phyloP scores from a whole-genome alignment of 2,888 invertebrate species.

The Scaptodrosophila latifasciaeformis region DNA sequence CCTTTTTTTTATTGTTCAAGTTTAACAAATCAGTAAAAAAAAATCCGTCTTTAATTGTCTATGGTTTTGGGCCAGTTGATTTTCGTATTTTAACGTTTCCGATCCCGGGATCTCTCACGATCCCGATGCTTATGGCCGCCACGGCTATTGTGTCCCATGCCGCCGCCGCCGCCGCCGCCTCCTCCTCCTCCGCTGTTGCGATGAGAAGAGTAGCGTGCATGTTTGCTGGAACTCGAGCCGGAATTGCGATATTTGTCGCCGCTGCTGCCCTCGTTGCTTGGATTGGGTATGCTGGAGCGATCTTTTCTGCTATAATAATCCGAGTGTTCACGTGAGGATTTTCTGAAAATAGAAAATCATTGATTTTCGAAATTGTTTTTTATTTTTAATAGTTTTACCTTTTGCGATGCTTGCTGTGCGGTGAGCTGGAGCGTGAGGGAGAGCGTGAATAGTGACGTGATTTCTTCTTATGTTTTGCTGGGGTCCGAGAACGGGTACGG shows the following conservation, averaged over 20 bases:
- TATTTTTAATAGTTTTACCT: constrained; percentile 47
- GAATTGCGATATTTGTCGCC: constrained; percentile 68
- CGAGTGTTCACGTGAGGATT: constrained; percentile 63
- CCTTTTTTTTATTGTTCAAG: too few species aligned
- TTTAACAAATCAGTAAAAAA: too few species aligned
- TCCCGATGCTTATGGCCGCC: constrained; percentile 68
- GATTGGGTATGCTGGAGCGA: constrained; percentile 41
- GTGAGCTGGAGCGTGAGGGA: constrained; percentile 73
- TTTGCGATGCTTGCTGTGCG: constrained; percentile 74
- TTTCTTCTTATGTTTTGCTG: constrained; percentile 72
- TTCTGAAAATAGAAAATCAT: constrained; percentile 27
- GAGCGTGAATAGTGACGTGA: constrained; percentile 73
- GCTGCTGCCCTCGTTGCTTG: constrained; percentile 47
- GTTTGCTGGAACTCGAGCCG: constrained; percentile 60
- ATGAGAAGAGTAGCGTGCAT: constrained; percentile 68
- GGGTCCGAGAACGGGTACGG: constrained; percentile 69
- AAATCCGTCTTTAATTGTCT: too few species aligned
- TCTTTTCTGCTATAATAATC: constrained; percentile 70
- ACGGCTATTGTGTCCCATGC: constrained; percentile 41
- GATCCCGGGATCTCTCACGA: constrained; percentile 69
- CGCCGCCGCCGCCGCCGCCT: constrained; percentile 39
- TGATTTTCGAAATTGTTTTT: not conserved
- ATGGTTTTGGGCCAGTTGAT: too few species aligned
- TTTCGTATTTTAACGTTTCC: constrained; percentile 71
- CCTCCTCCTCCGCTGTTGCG: too few species aligned